Evolutionary conservation across 2,888 invertebrate species (phyloP), one percentile per base, ranked within the genome.

Genomic region (Pantelozetes paolii): DNA sequence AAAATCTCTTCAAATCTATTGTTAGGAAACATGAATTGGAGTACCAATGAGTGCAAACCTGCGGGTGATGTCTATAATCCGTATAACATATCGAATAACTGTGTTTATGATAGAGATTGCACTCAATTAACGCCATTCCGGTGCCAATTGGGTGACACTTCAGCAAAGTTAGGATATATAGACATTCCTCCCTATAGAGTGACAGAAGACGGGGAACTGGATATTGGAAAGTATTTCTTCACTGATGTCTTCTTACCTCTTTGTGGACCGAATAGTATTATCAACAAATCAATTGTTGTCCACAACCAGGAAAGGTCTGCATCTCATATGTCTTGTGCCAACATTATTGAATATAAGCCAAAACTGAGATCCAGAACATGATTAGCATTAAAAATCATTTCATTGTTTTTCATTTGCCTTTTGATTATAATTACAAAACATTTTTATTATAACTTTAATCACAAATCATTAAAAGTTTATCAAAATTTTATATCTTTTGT

Each of bases 81-180:
- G 0, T 88, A 88, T 79, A 87, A 88, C 78, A 87, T 89, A 70
- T 77, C 78, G 36, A 75, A 74, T 5, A 74, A 76, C 71, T 73
- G 75, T 1, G 76, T 76, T n/a, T 79, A 79, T 62, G 86, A 85
- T 74, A 88, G 89, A 82, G 94, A 95, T 84, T 96, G 96, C 81
- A 90, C 90, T 0, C 87, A 90, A 0, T 89, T 91, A 82, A 91
- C 92, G 79, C 94, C 94, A 0, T 83, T 94, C 73, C 85, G 95
- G 3, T 96, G 96, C 81, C 90, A 94, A 81, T 90, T 94, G 0
- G 96, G 95, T 0, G 96, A 96, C 82, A 83, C 93, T 64, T 91
- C 94, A 0, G 88, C 91, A 0, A 86, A 95, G 77, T 83, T 94
- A 42, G 94, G 93, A 1, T 88, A 90, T 0, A 91, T 95, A 72